phyloP scores from a whole-genome alignment of 2,113 vertebrate genomes.

The Oenanthe melanoleuca region DNA sequence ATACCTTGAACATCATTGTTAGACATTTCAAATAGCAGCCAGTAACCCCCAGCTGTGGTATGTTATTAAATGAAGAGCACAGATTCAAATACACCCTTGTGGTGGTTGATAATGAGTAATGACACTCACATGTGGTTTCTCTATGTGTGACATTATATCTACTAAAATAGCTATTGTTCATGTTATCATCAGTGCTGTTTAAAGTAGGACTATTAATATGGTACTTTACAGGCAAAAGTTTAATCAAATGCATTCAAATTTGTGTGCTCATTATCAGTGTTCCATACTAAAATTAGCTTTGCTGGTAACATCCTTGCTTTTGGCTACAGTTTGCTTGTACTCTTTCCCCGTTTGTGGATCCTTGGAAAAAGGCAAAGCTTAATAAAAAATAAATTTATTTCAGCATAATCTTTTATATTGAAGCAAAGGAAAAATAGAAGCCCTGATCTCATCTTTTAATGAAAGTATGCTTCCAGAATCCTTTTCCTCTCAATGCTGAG shows the following conservation, averaged over 20 bases:
- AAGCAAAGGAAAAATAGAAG: not conserved
- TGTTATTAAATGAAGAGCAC: not conserved
- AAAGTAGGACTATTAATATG: not conserved
- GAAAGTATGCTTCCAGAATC: not conserved
- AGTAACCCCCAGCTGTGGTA: not conserved
- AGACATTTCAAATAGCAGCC: not conserved
- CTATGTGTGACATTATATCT: not conserved
- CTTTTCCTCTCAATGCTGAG: not conserved
- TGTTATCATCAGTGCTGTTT: not conserved
- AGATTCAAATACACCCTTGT: not conserved
- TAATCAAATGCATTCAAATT: not conserved
- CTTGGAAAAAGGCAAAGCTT: not conserved
- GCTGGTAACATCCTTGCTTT: not conserved
- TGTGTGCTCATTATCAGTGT: not conserved
- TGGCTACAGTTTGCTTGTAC: not conserved
- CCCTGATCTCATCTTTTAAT: not conserved
- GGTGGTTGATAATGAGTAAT: not conserved
- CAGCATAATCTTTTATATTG: not conserved
- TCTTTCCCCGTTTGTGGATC: not conserved
- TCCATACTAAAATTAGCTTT: not conserved
- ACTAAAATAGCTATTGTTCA: not conserved
- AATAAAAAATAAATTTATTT: not conserved
- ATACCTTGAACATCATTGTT: not conserved
- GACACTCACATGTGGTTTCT: not conserved
- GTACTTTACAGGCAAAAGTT: not conserved